phyloP scores from a whole-genome alignment of 2,113 vertebrate species.

The Oncorhynchus clarkii region DNA sequence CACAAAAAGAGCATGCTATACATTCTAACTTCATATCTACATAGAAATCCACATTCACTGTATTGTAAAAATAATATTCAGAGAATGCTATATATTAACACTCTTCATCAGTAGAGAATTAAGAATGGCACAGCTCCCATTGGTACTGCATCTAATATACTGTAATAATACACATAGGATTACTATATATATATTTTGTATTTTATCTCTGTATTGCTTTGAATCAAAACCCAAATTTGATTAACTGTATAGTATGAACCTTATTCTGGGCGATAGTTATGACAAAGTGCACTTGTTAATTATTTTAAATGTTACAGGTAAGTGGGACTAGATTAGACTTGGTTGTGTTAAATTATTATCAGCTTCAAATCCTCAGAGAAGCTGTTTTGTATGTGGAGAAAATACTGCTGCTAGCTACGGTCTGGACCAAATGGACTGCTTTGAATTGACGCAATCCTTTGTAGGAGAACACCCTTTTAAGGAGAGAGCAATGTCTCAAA shows the following conservation, averaged over 20 bases:
- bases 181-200: neutral
- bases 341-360: slow-evolving; percentile 8
- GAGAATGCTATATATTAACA: neutral
- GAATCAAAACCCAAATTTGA: neutral
- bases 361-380: neutral
- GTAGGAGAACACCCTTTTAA: neutral
- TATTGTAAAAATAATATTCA: neutral
- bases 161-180: neutral
- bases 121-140: neutral
- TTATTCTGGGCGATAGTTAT: slow-evolving; percentile 31
- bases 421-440: neutral
- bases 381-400: neutral
- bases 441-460: neutral
- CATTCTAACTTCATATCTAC: neutral
- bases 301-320: slow-evolving; percentile 37
- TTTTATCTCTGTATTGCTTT: neutral
- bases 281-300: slow-evolving; percentile 54
- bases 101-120: neutral
- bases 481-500: neutral
- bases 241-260: neutral
- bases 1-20: neutral
- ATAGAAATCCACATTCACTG: neutral
- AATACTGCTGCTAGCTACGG: neutral
- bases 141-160: neutral
- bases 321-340: slow-evolving; percentile 32